Conservation (phyloP, 2,888 invertebrate genomes). For the Agrochola circellaris region DNA sequence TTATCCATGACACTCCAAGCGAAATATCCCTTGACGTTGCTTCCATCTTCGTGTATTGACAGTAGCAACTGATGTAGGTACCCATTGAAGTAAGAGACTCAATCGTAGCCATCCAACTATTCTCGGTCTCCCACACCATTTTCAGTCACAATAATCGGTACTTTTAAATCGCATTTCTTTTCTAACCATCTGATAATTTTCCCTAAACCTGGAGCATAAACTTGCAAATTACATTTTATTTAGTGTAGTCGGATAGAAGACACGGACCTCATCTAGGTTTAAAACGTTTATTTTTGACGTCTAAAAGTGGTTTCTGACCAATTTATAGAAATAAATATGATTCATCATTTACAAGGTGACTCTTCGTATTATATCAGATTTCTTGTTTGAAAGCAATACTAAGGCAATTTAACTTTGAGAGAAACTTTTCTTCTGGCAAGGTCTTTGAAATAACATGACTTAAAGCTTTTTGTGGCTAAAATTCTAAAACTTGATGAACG, state of each 20-base stretch:
- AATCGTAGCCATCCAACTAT: conserved; percentile 77
- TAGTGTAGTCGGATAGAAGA: not conserved
- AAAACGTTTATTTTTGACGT: not conserved
- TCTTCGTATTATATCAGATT: not conserved
- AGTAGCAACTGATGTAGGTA: conserved; percentile 78
- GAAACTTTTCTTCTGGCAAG: conserved; percentile 10
- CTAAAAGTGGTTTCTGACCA: not conserved
- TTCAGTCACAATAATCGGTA: conserved; percentile 82
- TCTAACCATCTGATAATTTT: conserved; percentile 92
- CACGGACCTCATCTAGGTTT: not conserved
- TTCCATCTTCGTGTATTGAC: conserved; percentile 77
- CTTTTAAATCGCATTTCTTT: conserved; percentile 87
- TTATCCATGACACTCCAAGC: conserved; percentile 91
- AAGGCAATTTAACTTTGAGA: conserved; percentile 22
- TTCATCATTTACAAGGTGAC: not conserved
- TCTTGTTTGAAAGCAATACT: not conserved
- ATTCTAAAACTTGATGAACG: not conserved
- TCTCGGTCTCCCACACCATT: conserved; percentile 85
- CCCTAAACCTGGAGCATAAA: conserved; percentile 92
- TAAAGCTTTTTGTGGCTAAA: conserved; percentile 1
- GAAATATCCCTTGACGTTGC: conserved; percentile 85
- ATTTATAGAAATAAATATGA: not conserved
- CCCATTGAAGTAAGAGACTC: conserved; percentile 75
- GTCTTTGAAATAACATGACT: conserved; percentile 13
- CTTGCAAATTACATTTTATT: conserved; percentile 75